phyloP scores from a whole-genome alignment of 2,113 vertebrate species.

The Cheilinus undulatus region DNA sequence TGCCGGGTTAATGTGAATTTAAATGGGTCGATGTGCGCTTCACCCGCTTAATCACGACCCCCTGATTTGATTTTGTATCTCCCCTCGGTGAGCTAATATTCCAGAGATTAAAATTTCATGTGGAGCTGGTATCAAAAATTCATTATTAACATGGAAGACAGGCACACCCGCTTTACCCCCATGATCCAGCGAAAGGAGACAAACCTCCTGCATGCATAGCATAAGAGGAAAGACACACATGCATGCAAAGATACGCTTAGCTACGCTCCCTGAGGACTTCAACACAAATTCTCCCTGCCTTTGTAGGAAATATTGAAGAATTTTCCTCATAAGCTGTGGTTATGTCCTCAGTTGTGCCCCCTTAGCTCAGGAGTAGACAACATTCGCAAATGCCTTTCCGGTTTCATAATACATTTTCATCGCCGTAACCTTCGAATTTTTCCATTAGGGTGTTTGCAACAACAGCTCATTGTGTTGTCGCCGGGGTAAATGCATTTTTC shows the following conservation, averaged over 20 bases:
- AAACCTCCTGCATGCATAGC: conserved; percentile 43
- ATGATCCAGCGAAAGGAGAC: conserved; percentile 55
- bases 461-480: conserved; percentile 78
- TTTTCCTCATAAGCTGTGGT: conserved; percentile 53
- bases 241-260: conserved; percentile 30
- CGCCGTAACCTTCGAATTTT: conserved; percentile 72
- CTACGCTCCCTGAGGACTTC: conserved; percentile 16
- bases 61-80: conserved; percentile 83
- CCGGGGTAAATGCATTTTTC: conserved; percentile 78
- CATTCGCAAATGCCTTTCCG: conserved; percentile 59
- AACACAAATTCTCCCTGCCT: conserved; percentile 40
- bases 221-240: conserved; percentile 25
- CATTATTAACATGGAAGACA: conserved; percentile 81
- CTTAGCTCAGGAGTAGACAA: conserved; percentile 53
- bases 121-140: conserved; percentile 81
- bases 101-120: conserved; percentile 85
- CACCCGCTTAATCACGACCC: conserved; percentile 81
- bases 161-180: conserved; percentile 46
- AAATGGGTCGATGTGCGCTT: conserved; percentile 81
- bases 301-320: conserved; percentile 53
- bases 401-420: conserved; percentile 74
- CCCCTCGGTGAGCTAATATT: conserved; percentile 82
- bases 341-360: conserved; percentile 46
- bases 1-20: conserved; percentile 83
- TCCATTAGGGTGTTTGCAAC: conserved; percentile 77